These are phyloP conservation scores for Agapostemon virescens DNA, from an alignment of 2,888 invertebrate genomes.

Conservation along the genomic window DNA sequence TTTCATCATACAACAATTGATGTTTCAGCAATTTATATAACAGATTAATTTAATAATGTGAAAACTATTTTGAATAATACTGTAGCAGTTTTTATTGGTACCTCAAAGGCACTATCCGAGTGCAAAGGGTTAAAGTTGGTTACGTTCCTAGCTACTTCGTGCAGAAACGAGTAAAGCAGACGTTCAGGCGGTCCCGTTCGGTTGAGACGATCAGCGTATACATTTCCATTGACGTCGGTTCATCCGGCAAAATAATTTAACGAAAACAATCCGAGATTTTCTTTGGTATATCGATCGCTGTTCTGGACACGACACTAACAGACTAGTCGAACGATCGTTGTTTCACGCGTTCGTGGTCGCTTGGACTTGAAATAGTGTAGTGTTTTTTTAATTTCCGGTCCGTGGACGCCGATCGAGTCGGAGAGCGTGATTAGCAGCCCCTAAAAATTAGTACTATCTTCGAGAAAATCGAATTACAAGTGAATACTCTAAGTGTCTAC, in stretches of 20 bases:
- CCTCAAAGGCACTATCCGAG: no score
- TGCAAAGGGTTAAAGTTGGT: no score
- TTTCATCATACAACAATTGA: no score
- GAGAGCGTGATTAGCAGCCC: conserved; percentile 50
- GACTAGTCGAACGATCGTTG: conserved; percentile 73
- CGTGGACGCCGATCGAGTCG: conserved; percentile 44
- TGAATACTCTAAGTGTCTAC: conserved; percentile 63
- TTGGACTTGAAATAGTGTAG: conserved; percentile 17
- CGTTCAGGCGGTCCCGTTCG: background rate
- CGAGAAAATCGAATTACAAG: conserved; percentile 61
- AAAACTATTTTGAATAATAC: no score
- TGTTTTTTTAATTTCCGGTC: conserved; percentile 30
- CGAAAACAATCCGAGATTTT: conserved; percentile 54
- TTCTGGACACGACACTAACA: conserved; percentile 63
- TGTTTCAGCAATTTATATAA: no score
- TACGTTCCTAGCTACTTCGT: no score
- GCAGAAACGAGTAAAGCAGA: background rate
- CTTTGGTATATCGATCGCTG: conserved; percentile 67
- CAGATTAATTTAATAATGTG: no score
- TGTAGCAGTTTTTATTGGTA: no score
- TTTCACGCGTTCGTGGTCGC: conserved; percentile 47
- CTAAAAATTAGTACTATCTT: conserved; percentile 63
- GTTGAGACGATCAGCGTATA: background rate
- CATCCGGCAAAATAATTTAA: conserved; percentile 50
- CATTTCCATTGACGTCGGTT: conserved; percentile 16